Evolutionary conservation across 2,888 invertebrate species (phyloP).

Genomic region (Plusia festucae): DNA sequence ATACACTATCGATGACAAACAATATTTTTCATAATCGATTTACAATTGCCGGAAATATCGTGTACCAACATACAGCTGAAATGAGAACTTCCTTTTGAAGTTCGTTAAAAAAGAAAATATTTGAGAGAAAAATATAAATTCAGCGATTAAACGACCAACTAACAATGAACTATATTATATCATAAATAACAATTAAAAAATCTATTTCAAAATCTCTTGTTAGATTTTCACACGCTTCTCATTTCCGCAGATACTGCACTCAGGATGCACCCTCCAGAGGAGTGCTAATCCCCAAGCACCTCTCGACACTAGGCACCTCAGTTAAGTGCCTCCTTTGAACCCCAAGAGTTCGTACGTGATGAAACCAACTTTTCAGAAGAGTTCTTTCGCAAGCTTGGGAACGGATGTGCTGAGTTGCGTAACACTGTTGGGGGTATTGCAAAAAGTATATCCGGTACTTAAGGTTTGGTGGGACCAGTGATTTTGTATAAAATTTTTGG

Average conservation of each 20-base stretch:
- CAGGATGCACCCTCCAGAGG: conserved; percentile 66
- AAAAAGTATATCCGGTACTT: conserved; percentile 49
- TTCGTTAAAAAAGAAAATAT: too few relatives aligned
- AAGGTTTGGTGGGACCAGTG: conserved; percentile 5
- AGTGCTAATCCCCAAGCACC: conserved; percentile 58
- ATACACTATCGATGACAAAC: too few relatives aligned
- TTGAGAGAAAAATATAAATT: too few relatives aligned
- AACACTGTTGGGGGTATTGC: conserved; percentile 56
- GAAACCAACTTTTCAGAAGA: conserved; percentile 68
- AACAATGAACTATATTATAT: too few relatives aligned
- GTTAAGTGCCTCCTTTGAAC: conserved; percentile 67
- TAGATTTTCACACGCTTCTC: conserved; percentile 72
- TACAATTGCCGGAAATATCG: too few relatives aligned
- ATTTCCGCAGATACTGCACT: conserved; percentile 68
- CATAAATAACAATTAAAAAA: too few relatives aligned
- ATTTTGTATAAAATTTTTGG: background rate
- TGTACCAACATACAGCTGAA: too few relatives aligned
- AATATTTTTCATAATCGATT: too few relatives aligned
- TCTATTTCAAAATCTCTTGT: background rate
- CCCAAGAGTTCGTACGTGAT: conserved; percentile 73
- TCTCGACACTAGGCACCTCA: conserved; percentile 60
- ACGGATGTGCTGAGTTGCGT: conserved; percentile 73
- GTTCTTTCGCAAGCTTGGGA: conserved; percentile 70
- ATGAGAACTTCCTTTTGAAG: too few relatives aligned
- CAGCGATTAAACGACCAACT: too few relatives aligned